A percentile compares a stretch with the other conserved stretches of the same genome.
Evolutionary conservation across 2,113 vertebrate genomes (phyloP).

Genomic region (Bos javanicus): DNA sequence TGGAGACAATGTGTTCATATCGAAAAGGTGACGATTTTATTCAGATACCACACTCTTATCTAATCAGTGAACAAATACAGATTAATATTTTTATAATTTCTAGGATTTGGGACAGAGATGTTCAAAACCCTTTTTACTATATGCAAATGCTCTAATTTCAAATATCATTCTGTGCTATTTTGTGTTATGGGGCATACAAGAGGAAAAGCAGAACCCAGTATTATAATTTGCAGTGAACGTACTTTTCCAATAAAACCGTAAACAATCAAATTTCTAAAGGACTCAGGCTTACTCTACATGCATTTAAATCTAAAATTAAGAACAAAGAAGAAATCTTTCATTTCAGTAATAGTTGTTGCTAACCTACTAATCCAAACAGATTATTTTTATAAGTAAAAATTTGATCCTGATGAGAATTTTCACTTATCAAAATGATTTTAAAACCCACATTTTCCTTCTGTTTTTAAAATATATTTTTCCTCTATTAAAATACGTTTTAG

Average conservation of each 20-base stretch:
- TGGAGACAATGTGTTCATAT: background rate
- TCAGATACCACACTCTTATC: background rate
- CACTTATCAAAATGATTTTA: conserved; percentile 52
- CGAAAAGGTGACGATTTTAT: background rate
- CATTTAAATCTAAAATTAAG: conserved; percentile 29
- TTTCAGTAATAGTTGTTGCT: conserved; percentile 21
- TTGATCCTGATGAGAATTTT: conserved; percentile 39
- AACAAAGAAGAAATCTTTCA: conserved; percentile 9
- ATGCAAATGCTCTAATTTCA: background rate
- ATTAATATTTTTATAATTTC: background rate
- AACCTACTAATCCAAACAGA: conserved; percentile 43
- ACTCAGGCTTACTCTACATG: background rate
- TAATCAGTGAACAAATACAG: background rate
- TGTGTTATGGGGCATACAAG: background rate
- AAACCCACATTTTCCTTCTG: conserved; percentile 43
- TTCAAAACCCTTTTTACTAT: background rate
- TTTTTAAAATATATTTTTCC: conserved; percentile 59
- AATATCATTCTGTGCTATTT: background rate
- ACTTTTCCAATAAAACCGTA: background rate
- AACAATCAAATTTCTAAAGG: background rate
- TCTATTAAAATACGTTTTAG: conserved; percentile 47
- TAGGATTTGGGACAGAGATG: background rate
- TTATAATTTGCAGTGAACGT: background rate
- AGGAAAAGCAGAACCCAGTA: background rate
- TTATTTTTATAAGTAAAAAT: conserved; percentile 54